A percentile compares a stretch with the other conserved stretches of the same genome.
phyloP scores from a whole-genome alignment of 2,113 vertebrate genomes.

The Phrynocephalus versicolor region DNA sequence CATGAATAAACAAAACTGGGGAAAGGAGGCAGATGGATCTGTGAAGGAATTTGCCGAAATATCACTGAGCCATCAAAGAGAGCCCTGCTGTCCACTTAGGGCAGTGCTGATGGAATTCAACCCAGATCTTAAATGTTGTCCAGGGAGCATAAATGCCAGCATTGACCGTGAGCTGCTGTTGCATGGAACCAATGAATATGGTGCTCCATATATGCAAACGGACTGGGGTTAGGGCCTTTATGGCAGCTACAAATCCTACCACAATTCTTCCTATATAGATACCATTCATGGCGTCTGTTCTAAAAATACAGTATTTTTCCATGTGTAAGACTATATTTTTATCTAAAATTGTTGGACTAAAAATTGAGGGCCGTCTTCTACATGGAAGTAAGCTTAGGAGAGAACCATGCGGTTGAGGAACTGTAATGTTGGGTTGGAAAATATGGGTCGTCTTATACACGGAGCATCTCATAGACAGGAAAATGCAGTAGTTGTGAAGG shows the following conservation, averaged over 20 bases:
- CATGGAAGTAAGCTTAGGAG: too few relatives aligned
- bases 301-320: too few relatives aligned
- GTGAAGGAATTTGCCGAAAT: background rate
- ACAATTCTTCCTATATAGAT: background rate
- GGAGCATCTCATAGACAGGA: too few relatives aligned
- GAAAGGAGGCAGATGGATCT: background rate
- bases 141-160: background rate
- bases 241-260: background rate
- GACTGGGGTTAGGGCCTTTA: background rate
- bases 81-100: background rate
- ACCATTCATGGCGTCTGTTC: too few relatives aligned
- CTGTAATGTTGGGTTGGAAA: too few relatives aligned
- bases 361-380: too few relatives aligned
- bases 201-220: background rate
- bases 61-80: background rate
- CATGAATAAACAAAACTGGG: background rate
- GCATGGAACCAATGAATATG: background rate
- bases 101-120: background rate
- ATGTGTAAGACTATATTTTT: too few relatives aligned
- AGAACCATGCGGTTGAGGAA: too few relatives aligned
- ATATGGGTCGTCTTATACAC: too few relatives aligned
- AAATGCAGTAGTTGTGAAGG: background rate
- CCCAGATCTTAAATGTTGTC: background rate
- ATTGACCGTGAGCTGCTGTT: too few relatives aligned
- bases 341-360: too few relatives aligned